Percentiles rank a stretch among this genome's conserved stretches.
phyloP scores from a whole-genome alignment of 2,797 vertebrate genomes.

The Otolemur crassicaudatus region DNA sequence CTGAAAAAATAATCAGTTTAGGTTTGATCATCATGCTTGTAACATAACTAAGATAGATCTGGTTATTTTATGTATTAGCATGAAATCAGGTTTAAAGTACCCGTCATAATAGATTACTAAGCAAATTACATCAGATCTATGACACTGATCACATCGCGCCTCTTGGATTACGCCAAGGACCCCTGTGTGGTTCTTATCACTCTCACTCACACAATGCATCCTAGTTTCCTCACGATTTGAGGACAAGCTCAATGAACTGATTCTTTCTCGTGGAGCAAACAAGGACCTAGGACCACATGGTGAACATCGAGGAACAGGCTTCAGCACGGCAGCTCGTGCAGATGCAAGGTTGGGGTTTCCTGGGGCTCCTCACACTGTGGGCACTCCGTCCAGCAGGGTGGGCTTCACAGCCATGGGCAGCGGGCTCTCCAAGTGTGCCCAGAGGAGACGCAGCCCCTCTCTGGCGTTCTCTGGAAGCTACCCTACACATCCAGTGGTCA shows the following conservation, averaged over 20 bases:
- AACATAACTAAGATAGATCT: not conserved
- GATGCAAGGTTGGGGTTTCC: too few species aligned
- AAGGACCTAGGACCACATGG: not conserved
- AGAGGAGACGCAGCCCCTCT: too few species aligned
- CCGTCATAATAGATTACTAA: too few species aligned
- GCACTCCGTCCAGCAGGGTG: accelerated
- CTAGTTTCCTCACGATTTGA: not conserved
- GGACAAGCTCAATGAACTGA: accelerated
- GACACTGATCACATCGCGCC: too few species aligned
- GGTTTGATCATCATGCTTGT: not conserved
- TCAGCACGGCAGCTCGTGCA: accelerated
- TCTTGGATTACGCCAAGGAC: not conserved
- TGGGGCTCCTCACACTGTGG: not conserved
- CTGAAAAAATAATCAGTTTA: not conserved
- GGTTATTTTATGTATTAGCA: not conserved
- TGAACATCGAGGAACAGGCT: too few species aligned
- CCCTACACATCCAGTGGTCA: accelerated
- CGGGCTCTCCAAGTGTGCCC: not conserved
- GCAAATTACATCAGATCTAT: not conserved
- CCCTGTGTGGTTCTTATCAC: accelerated
- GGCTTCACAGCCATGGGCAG: accelerated
- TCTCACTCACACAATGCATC: accelerated
- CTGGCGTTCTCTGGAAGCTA: too few species aligned
- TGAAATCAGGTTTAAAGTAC: not conserved
- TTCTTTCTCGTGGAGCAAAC: not conserved